Conservation (phyloP, 1,140 invertebrate genomes). For the Calliphora vicina region DNA sequence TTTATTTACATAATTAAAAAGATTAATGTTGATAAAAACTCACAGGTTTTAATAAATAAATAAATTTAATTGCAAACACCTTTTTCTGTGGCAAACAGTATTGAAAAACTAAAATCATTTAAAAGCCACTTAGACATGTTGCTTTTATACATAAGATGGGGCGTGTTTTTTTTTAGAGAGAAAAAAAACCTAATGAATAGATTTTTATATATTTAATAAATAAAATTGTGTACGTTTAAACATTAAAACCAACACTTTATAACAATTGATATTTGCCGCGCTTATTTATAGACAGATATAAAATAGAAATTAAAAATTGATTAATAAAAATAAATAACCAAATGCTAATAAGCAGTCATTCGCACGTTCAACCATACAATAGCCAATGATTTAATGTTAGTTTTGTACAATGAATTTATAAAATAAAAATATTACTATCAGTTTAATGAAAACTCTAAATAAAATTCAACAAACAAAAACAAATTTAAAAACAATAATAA, state of each 20-base stretch:
- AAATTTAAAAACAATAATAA: not conserved
- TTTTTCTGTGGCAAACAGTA: no score
- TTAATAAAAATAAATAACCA: constrained; percentile 9
- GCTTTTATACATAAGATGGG: not conserved
- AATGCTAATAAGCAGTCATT: not conserved
- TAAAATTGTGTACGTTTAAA: not conserved
- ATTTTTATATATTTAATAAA: not conserved
- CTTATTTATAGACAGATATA: not conserved
- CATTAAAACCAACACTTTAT: constrained; percentile 9
- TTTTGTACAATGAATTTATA: not conserved
- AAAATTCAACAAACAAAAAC: not conserved
- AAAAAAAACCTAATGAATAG: not conserved
- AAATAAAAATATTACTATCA: not conserved
- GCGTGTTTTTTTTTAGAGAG: not conserved
- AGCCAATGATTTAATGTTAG: constrained; percentile 18
- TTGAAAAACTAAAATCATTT: no score
- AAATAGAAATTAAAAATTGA: constrained; percentile 27
- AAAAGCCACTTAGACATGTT: no score
- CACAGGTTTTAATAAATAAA: no score
- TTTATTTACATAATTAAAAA: no score
- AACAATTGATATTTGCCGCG: constrained; percentile 12
- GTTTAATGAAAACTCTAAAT: not conserved
- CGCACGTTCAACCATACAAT: not conserved
- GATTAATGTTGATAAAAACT: no score
- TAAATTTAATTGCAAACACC: no score